These are phyloP conservation scores for Callyntrura sp. DNA, from an alignment of 2,888 invertebrate species.

Conservation along the genomic window DNA sequence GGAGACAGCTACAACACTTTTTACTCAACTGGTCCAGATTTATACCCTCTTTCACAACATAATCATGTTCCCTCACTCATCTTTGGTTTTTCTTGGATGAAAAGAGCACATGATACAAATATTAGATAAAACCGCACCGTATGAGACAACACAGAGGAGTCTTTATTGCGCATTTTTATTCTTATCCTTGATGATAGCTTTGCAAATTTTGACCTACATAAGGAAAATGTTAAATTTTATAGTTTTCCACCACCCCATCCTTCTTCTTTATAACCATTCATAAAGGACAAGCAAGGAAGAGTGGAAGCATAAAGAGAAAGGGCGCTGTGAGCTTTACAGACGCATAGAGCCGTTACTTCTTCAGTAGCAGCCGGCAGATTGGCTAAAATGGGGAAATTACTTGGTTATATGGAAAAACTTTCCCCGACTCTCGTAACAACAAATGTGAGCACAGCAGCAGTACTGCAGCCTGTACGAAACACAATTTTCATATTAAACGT, in stretches of 20 bases:
- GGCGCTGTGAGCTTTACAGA: no score
- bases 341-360: neutral
- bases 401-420: constrained; percentile 7
- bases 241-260: neutral
- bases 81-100: neutral
- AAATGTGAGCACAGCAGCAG: neutral
- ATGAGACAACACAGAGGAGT: neutral
- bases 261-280: constrained; percentile 15
- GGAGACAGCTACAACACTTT: constrained; percentile 69
- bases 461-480: neutral
- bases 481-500: neutral
- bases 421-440: no score
- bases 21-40: constrained; percentile 53
- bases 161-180: neutral
- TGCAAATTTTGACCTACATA: constrained; percentile 74
- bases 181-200: constrained; percentile 53
- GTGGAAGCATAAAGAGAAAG: neutral
- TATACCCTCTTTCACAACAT: constrained; percentile 48
- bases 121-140: constrained; percentile 10
- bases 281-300: neutral
- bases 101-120: constrained; percentile 21
- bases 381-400: constrained; percentile 47
- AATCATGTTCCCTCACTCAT: constrained; percentile 3
- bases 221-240: constrained; percentile 68
- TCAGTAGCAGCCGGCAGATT: neutral